These are phyloP conservation scores for Dendronephthya gigantea DNA, from an alignment of 64 coral and sea anemone genomes.

Conservation along the genomic window DNA sequence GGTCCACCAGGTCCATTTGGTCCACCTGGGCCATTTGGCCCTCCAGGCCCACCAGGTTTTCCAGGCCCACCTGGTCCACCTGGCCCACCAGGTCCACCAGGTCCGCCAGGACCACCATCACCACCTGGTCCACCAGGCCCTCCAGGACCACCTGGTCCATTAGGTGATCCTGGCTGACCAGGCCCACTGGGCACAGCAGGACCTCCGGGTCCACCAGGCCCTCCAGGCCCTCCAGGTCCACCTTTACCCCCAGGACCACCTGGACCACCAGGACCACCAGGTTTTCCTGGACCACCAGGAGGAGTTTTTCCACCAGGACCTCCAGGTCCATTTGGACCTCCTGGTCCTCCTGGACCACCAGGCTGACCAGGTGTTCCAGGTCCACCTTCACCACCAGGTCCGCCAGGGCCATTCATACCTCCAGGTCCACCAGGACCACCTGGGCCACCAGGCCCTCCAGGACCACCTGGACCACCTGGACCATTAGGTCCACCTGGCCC, in stretches of 20 bases:
- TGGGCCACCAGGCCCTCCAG: conserved; percentile 50
- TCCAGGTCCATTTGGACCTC: neutral
- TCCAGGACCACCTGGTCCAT: neutral
- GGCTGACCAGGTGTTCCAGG: conserved; percentile 37
- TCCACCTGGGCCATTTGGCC: conserved; percentile 37
- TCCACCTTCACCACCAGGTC: conserved; percentile 31
- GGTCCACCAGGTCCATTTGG: conserved; percentile 38
- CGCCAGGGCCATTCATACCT: conserved; percentile 37
- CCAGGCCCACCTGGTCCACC: neutral
- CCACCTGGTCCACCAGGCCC: conserved; percentile 36
- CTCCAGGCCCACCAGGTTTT: conserved; percentile 37
- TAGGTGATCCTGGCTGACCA: neutral
- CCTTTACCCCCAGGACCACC: conserved; percentile 35
- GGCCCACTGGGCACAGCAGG: conserved; percentile 54
- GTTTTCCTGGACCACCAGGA: conserved; percentile 55
- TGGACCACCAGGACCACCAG: conserved; percentile 55
- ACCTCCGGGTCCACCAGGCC: conserved; percentile 53
- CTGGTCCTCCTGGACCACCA: conserved; percentile 39
- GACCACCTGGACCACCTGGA: conserved; percentile 30
- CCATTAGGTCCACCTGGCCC: neutral
- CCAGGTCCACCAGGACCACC: conserved; percentile 66
- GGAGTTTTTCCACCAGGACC: conserved; percentile 17
- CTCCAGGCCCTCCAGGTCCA: conserved; percentile 36
- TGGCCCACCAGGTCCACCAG: conserved; percentile 19
- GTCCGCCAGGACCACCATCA: conserved; percentile 26